Evolutionary conservation across 2,113 vertebrate genomes (phyloP), one percentile per base, ranked within the genome.

Genomic region (Onychostruthus taczanowskii): DNA sequence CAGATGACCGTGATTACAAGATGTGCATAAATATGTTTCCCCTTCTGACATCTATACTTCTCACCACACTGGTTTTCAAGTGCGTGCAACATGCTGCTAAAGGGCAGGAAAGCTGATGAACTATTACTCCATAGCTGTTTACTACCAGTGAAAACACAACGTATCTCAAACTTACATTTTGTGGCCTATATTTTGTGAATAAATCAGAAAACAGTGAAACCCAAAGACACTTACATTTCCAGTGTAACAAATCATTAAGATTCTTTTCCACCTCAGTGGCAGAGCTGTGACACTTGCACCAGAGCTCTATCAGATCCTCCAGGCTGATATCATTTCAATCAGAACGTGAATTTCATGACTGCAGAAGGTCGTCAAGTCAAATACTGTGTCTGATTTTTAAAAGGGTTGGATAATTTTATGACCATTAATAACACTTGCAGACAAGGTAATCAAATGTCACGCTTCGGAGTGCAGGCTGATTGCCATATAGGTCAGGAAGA

Each of bases 391-490:
- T 95, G 96, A 96, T 94, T 97, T 96, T 96, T 97, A 93, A 96
- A 96, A 94, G 90, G 94, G 83, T 81, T 96, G 93, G 61, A 87
- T 96, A 93, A 97, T 97, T 96, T 97, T 95, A 97, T 94, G 94
- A 93, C 90, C 96, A 89, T 96, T 97, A 93, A 89, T 92, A 97
- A 96, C 86, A 87, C 93, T 96, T 95, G 73, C 69, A 92, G 83
- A 93, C 83, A 95, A 89, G 76, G 86, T 93, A 97, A 97, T 95
- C 92, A 96, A 96, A 96, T 93, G 94, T 93, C 92, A 80, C 8
- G 23, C 92, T 90, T 95, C 14, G 0, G 56, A 81, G 79, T 84
- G 47, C 31, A 61, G 75, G 76, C 79, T 95, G 88, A 89, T 92
- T 95, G 76, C 85, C 61, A 46, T 52, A 90, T 58, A 96, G 94